These are phyloP conservation scores for Timema cristinae DNA, from an alignment of 2,888 invertebrate species.

Conservation along the genomic window DNA sequence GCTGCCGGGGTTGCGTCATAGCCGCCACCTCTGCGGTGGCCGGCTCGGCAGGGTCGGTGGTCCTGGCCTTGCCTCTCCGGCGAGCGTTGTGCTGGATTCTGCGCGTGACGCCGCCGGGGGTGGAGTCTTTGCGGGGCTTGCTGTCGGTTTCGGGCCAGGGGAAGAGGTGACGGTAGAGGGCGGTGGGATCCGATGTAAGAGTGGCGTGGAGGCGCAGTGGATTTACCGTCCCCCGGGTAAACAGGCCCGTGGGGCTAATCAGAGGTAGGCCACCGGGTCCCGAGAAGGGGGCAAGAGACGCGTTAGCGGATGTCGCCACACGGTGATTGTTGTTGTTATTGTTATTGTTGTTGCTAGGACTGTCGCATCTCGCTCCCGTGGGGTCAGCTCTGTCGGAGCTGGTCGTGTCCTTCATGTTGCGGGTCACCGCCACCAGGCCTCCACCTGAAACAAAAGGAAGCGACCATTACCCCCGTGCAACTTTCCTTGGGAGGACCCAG, in stretches of 20 bases:
- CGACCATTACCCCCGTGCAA: too few species aligned
- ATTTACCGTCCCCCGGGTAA: conserved; percentile 7
- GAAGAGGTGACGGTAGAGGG: conserved; percentile 21
- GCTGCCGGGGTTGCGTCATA: conserved; percentile 36
- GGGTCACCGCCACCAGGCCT: conserved; percentile 6
- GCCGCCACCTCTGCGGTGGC: conserved; percentile 11
- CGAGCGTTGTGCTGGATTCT: background rate
- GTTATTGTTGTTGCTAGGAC: conserved; percentile 8
- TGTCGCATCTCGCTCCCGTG: conserved; percentile 47
- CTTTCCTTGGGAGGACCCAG: too few species aligned
- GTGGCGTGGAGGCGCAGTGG: conserved; percentile 24
- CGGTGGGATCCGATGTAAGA: conserved; percentile 17
- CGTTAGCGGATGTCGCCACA: background rate
- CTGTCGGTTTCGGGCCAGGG: conserved; percentile 15
- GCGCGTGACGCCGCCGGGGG: background rate
- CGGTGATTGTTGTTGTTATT: background rate
- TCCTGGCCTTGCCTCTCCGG: background rate
- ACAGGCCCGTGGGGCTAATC: conserved; percentile 36
- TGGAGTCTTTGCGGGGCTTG: background rate
- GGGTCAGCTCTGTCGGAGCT: conserved; percentile 48
- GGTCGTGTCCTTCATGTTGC: background rate
- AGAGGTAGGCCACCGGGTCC: conserved; percentile 47
- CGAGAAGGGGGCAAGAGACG: conserved; percentile 10
- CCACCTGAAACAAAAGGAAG: background rate
- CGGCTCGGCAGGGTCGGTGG: background rate